Evolutionary conservation across 2,888 invertebrate species (phyloP), one percentile per base, ranked within the genome.

Genomic region (Drosophila neotestacea): DNA sequence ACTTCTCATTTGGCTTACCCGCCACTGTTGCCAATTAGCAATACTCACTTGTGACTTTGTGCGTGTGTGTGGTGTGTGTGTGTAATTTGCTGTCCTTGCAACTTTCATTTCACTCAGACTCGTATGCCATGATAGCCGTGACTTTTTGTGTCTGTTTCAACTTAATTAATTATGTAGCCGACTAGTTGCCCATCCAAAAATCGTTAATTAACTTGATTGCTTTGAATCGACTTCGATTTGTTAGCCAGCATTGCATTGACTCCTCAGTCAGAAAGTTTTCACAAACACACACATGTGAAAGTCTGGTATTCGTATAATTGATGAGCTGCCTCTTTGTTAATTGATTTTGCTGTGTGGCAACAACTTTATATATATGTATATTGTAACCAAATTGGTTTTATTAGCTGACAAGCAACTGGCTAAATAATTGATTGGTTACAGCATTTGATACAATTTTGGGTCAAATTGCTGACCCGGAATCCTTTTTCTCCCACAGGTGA

Each of bases 151-250:
- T 55, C 55, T 73, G 72, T 41, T 61, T 66, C 65, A 63, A 79
- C 73, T 88, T 89, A 88, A 90, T 88, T 88, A 88, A 90, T 90
- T 90, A 88, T 89, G 79, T 87, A 77, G 74, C 64, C 70, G 63
- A 69, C 72, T 75, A 85, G 70, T 76, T 69, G 70, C 52, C 82
- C 68, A 66, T 51, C 70, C 70, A 89, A 86, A 89, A 86, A 81
- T 73, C 80, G 79, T 85, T 89, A 89, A 89, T 89, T 89, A 89
- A 86, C 77, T 81, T 85, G 87, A 89, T 90, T 90, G 88, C 76
- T 76, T 90, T 78, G 78, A 76, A 79, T 88, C 78, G 74, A 61
- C 71, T 81, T 77, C 77, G 75, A 85, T 85, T 87, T 85, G 74
- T 85, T 87, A 77, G 79, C 74, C 71, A 64, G 72, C 60, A 86